A percentile compares a stretch with the other conserved stretches of the same genome.
phyloP scores from a whole-genome alignment of 2,888 invertebrate species.

The Euzetes globulus region DNA sequence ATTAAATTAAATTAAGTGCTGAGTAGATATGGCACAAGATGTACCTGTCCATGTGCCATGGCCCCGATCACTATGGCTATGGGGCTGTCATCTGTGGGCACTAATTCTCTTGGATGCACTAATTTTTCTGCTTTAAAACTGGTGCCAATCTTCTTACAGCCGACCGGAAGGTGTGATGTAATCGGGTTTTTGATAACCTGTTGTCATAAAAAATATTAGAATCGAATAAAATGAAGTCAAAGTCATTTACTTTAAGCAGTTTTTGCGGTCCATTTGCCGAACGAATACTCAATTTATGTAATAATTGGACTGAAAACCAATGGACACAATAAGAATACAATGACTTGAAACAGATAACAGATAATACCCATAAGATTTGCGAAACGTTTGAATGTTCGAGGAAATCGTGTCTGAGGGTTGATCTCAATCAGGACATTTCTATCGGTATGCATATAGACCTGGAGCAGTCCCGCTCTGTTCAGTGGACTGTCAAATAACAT shows the following conservation, averaged over 20 bases:
- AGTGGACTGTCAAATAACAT: slow-evolving; percentile 97
- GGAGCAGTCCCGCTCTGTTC: slow-evolving; percentile 89
- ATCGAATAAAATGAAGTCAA: slow-evolving; percentile 8
- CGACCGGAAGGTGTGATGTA: slow-evolving; percentile 85
- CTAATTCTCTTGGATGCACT: slow-evolving; percentile 64
- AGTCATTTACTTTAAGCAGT: slow-evolving; percentile 65
- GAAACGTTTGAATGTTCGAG: slow-evolving; percentile 54
- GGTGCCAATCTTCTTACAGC: slow-evolving; percentile 78
- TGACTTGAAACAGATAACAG: neutral
- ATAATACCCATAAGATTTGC: slow-evolving; percentile 53
- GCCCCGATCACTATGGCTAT: slow-evolving; percentile 87
- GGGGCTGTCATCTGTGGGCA: slow-evolving; percentile 69
- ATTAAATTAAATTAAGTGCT: slow-evolving; percentile 28
- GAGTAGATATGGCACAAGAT: slow-evolving; percentile 43
- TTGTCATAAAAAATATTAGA: neutral
- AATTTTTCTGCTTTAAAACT: slow-evolving; percentile 74
- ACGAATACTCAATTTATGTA: slow-evolving; percentile 86
- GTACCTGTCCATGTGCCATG: slow-evolving; percentile 93
- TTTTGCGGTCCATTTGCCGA: slow-evolving; percentile 83
- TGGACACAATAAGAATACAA: slow-evolving; percentile 13
- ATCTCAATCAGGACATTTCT: slow-evolving; percentile 51
- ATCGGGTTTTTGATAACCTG: slow-evolving; percentile 84
- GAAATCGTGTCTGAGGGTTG: slow-evolving; percentile 54
- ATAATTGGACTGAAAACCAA: slow-evolving; percentile 71
- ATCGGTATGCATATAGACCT: slow-evolving; percentile 55